Evolutionary conservation across 2,113 vertebrate species (phyloP).

Genomic region (Neogobius melanostomus): DNA sequence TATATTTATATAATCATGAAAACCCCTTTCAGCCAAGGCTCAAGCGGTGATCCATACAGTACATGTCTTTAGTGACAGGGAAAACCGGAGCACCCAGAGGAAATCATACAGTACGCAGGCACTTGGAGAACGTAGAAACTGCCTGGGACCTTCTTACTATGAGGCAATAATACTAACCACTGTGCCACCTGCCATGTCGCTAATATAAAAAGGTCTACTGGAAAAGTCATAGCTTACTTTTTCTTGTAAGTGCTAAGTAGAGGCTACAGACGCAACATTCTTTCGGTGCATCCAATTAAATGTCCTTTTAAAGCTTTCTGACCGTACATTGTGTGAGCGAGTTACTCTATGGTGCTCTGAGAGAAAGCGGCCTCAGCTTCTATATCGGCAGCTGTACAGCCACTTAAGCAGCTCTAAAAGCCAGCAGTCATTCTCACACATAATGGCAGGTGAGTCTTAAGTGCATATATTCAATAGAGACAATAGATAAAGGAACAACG

Average conservation of each 20-base stretch:
- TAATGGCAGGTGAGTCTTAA: constrained; percentile 9
- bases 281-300: constrained; percentile 25
- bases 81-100: too few relatives aligned
- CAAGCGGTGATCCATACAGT: too few relatives aligned
- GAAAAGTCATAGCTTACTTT: constrained; percentile 12
- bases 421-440: constrained; percentile 9
- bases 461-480: constrained; percentile 26
- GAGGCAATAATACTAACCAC: too few relatives aligned
- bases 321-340: constrained; percentile 24
- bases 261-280: constrained; percentile 18
- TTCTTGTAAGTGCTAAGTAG: constrained; percentile 17
- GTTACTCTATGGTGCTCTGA: constrained; percentile 10
- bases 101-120: too few relatives aligned
- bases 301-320: constrained; percentile 30
- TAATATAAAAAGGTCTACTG: too few relatives aligned
- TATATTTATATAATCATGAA: too few relatives aligned
- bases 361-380: constrained; percentile 15
- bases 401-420: constrained; percentile 46
- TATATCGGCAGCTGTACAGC: constrained; percentile 23
- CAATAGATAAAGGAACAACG: constrained; percentile 20
- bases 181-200: too few relatives aligned
- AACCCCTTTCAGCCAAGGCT: too few relatives aligned
- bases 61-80: too few relatives aligned
- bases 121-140: too few relatives aligned
- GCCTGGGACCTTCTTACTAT: too few relatives aligned